Base-by-base conservation (phyloP, 1,140 invertebrate genomes). In the Galendromus occidentalis region DNA sequence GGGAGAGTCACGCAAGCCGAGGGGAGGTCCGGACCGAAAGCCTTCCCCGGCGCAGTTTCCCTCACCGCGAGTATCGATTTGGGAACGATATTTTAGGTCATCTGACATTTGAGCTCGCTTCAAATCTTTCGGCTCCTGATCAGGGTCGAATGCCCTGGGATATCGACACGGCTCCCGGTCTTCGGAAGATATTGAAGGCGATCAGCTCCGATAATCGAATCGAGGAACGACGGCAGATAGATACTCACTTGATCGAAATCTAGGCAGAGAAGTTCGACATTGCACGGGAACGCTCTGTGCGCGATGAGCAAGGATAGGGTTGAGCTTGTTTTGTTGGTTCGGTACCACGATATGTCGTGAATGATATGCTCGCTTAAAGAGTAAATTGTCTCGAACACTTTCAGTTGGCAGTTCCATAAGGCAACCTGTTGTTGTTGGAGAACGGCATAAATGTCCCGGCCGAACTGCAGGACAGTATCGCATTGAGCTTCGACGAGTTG, bases 401-500 rank as follows among this genome's bases (percentile, higher is more conserved):
- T 59, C 51, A 59, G 33, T 33, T 59, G 51, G 51, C 51, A 59
- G 51, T 59, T 59, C 51, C 51, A 59, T 29, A 59, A 33, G 25
- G 51, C 51, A 17, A 59, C 51, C 25, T 59, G 51, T 17, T 59
- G 51, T 33, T 59, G 51, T 9, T 59, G 51, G 6, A 59, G 51
- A 14, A 59, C 51, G 22, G 51, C 51, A 9, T 59, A 59, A 25
- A 59, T 59, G 33, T 59, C 51, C 20, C 51, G 51, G 2, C 51
- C 51, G 22, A 25, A 59, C 51, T 59, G 51, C 25, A 59, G 20
- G 17, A 59, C 14, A 25, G 25, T 59, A 9, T 59, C 51, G 22
- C 51, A 59, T 59, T 59, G 51, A 25, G 51, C 51, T 33, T 59
- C 51, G 9, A 59, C 51, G 33, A 59, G 51, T 59, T 59, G 51